Conservation (phyloP, 2,797 vertebrate species). For the Sebastes oblongus region DNA sequence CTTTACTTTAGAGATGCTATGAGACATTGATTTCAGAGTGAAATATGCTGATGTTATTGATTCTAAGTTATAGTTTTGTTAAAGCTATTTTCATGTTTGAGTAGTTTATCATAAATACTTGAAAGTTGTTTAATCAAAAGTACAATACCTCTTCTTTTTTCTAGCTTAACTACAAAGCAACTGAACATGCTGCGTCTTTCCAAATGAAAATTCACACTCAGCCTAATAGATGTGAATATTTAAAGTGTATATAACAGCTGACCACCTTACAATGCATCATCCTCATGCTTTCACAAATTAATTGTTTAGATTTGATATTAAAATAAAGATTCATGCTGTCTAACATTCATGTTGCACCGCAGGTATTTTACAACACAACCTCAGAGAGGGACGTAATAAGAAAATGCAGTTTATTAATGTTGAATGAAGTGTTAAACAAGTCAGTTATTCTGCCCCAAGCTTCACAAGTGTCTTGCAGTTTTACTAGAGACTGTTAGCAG, state of each 20-base stretch:
- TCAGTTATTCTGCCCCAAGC: neutral
- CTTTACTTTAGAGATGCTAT: constrained; percentile 5
- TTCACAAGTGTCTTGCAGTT: constrained; percentile 3
- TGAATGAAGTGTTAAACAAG: neutral
- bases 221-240: constrained; percentile 49
- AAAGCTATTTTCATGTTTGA: neutral
- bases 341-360: neutral
- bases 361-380: neutral
- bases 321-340: constrained; percentile 49
- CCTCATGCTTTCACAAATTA: constrained; percentile 38
- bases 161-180: neutral
- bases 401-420: neutral
- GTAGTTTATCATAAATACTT: constrained; percentile 39
- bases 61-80: constrained; percentile 3
- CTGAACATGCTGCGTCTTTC: constrained; percentile 29
- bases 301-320: constrained; percentile 66
- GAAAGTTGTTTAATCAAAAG: constrained; percentile 28
- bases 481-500: constrained; percentile 11
- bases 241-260: constrained; percentile 49
- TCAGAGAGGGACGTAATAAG: neutral
- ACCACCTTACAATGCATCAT: constrained; percentile 24
- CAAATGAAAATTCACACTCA: constrained; percentile 40
- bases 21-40: constrained; percentile 8
- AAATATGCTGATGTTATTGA: constrained; percentile 12
- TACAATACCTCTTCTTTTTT: constrained; percentile 23